phyloP scores from a whole-genome alignment of 64 coral and sea anemone species.

The Montipora capricornis region DNA sequence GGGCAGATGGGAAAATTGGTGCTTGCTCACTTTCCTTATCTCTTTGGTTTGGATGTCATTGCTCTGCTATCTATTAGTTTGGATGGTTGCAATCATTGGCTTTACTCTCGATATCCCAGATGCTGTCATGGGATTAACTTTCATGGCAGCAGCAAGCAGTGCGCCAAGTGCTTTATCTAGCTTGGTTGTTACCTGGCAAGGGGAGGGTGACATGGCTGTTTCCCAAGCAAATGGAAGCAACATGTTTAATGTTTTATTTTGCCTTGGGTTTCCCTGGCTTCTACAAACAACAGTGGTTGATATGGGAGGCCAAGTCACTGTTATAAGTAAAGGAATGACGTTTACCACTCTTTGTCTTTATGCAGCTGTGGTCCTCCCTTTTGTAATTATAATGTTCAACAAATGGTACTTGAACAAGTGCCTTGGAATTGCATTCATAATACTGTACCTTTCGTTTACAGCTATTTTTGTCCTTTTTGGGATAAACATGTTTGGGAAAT shows the following conservation, averaged over 20 bases:
- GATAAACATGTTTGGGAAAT: conserved; percentile 84
- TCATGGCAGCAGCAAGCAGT: conserved; percentile 87
- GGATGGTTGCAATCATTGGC: conserved; percentile 89
- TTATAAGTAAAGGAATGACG: conserved; percentile 67
- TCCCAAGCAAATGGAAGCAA: conserved; percentile 90
- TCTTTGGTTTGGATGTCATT: conserved; percentile 81
- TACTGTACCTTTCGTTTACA: conserved; percentile 74
- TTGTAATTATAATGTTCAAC: conserved; percentile 71
- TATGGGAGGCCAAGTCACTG: conserved; percentile 23
- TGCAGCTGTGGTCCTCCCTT: conserved; percentile 64
- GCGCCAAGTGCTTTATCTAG: conserved; percentile 87
- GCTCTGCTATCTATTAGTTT: conserved; percentile 83
- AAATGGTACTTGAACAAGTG: conserved; percentile 81
- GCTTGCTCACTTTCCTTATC: conserved; percentile 74
- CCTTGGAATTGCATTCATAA: conserved; percentile 65
- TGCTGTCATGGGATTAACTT: conserved; percentile 90
- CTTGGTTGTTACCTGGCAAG: conserved; percentile 80
- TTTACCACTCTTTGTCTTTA: conserved; percentile 80
- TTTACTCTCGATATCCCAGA: conserved; percentile 86
- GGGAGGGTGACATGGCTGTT: conserved; percentile 93
- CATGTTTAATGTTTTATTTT: conserved; percentile 81
- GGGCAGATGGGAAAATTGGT: conserved; percentile 70
- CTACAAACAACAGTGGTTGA: conserved; percentile 76
- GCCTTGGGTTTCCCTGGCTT: conserved; percentile 88
- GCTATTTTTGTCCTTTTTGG: conserved; percentile 83